Evolutionary conservation across 1,140 invertebrate genomes (phyloP), one percentile per base, ranked within the genome.

Genomic region (Drosophila bocqueti): DNA sequence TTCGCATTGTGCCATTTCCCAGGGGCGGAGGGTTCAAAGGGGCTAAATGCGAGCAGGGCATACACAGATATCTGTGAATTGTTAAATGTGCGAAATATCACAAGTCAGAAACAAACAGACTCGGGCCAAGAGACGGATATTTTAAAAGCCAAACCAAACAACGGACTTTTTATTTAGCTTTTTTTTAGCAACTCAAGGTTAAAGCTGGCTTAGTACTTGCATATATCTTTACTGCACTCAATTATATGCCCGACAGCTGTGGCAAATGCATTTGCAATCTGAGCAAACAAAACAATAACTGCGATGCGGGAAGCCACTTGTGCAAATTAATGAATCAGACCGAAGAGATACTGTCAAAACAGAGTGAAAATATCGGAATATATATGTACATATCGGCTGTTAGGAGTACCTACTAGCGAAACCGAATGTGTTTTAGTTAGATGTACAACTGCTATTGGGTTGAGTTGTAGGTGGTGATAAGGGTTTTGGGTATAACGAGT

Each of bases 71-170:
- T 38, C 7, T 52, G 62, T 42, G 42, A 43, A 21, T 45, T 54
- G 50, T 49, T 55, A 46, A 83, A 87, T 67, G 84, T 89, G 84
- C 83, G 85, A 90, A 90, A 81, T 90, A 84, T 90, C 78, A 72
- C 85, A 90, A 76, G 52, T 79, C 72, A 21, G 54, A 36, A 24
- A 43, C 45, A 81, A 54, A 49, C 29, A 68, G 40, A 42, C 46
- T 21, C 34, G 50, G 38, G 4, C 42, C 52, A 62, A 26, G 50
- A 47, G 43, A 36, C 47, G 57, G 54, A 63, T 42, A 76, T 68
- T 52, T 18, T 52, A 52, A 52, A 52, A 65, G 65, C 13, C 21
- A 38, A 63, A 50, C 61, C 72, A 60, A 55, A 68, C 29, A 65
- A 50, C 59, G 42, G 54, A 11, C 52, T 68, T 69, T 71, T n/a